Evolutionary conservation across 2,888 invertebrate species (phyloP).

Genomic region (Cryptus viduatorius): DNA sequence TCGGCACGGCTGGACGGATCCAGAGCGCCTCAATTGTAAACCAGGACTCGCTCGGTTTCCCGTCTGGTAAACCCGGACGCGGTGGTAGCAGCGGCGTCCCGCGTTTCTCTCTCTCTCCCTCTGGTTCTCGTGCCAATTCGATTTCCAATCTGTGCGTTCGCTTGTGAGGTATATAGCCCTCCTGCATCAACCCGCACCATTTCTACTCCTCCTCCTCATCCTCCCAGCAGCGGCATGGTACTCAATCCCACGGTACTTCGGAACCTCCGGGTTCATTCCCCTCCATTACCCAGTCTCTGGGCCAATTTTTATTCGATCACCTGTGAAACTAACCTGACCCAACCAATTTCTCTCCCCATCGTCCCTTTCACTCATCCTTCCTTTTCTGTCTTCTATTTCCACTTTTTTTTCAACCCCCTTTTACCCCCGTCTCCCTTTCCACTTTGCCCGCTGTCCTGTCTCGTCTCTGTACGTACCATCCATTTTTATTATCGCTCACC

Average conservation of each 20-base stretch:
- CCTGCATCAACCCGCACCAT: slow-evolving; percentile 56
- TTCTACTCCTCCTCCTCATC: slow-evolving; percentile 45
- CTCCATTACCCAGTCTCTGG: slow-evolving; percentile 69
- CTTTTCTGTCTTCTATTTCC: slow-evolving; percentile 57
- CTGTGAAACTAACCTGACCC: slow-evolving; percentile 70
- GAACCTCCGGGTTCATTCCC: slow-evolving; percentile 63
- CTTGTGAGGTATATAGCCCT: slow-evolving; percentile 52
- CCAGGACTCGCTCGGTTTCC: slow-evolving; percentile 67
- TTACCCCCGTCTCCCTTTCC: slow-evolving; percentile 33
- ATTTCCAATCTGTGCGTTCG: slow-evolving; percentile 69
- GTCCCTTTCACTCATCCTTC: slow-evolving; percentile 20
- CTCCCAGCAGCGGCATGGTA: slow-evolving; percentile 53
- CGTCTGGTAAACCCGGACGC: slow-evolving; percentile 67
- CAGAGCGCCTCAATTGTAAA: slow-evolving; percentile 67
- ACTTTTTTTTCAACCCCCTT: slow-evolving; percentile 4
- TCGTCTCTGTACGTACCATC: slow-evolving; percentile 52
- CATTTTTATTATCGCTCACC: slow-evolving; percentile 62
- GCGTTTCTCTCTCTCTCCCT: slow-evolving; percentile 39
- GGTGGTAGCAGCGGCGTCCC: slow-evolving; percentile 36
- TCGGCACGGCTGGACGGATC: slow-evolving; percentile 65
- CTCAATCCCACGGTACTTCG: slow-evolving; percentile 66
- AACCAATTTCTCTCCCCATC: slow-evolving; percentile 66
- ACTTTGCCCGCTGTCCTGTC: slow-evolving; percentile 30
- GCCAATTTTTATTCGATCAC: slow-evolving; percentile 70
- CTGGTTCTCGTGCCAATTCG: slow-evolving; percentile 67